Base-by-base conservation (phyloP, 2,888 invertebrate genomes). In the Catocala fraxini region DNA sequence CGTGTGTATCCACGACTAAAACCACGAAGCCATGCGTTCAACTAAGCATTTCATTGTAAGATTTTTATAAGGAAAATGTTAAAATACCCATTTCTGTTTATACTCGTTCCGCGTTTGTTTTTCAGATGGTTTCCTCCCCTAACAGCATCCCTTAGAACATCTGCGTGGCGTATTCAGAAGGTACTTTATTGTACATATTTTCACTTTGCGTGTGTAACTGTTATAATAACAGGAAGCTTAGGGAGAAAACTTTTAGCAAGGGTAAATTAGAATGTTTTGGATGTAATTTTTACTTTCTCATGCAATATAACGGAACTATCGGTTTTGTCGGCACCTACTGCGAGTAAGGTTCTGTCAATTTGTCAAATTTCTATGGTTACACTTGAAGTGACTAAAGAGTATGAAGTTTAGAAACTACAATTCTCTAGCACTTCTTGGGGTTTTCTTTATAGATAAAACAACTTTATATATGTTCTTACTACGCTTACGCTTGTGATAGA, bases 131-230 rank as follows among this genome's bases (percentile, higher is more conserved):
- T 43, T 10, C 43, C 7, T 41, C 53, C 53, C 41, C n/a, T 58
- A 58, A 48, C 60, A 49, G 55, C 15, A 34, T 65, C 62, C 65
- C 56, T 51, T 56, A 49, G 48, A 58, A 39, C 73, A 70, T 70
- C 70, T 70, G 70, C 35, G 70, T 15, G 56, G 11, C 42, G 56
- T 57, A 69, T 58, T 55, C 55, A 39, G 56, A 49, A 43, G 54
- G 46, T 56, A 58, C 65, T 64, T 70, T 69, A 73, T 57, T 51
- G n/a, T 41, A 12, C 13, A 45, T 51, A 59, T 54, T 56, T 69
- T 68, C 35, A 43, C 47, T 45, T 53, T 53, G 47, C 53, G 39
- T 59, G 47, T 35, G 63, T 46, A 25, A 3, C 25, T 25, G 25
- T 51, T 53, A 43, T 53, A 43, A 13, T 12, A 43, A 53, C 25